Evolutionary conservation across 23 tunicate genomes (phyloP).

Genomic region (Halocynthia roretzi): DNA sequence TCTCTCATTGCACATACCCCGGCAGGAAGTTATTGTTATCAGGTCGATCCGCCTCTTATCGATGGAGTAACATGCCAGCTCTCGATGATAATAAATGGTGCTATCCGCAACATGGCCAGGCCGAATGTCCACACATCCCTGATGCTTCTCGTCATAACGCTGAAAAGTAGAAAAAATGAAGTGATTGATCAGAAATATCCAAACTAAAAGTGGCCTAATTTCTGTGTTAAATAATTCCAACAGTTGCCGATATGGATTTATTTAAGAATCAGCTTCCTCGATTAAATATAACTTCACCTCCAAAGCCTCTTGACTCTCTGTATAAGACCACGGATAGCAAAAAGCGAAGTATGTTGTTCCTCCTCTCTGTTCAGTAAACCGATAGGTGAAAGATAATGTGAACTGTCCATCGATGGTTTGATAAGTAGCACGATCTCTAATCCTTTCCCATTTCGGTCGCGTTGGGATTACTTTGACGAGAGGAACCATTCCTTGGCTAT

Average conservation of each 20-base stretch:
- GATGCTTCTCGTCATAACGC: slow-evolving; percentile 42
- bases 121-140: slow-evolving; percentile 36
- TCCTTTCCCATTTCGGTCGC: slow-evolving; percentile 81
- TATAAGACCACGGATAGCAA: slow-evolving; percentile 84
- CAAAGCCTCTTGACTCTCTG: slow-evolving; percentile 67
- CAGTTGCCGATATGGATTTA: no score
- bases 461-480: slow-evolving; percentile 66
- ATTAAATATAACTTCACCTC: slow-evolving; percentile 22
- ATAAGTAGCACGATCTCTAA: slow-evolving; percentile 71
- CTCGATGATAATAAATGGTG: slow-evolving; percentile 83
- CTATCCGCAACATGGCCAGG: slow-evolving; percentile 48
- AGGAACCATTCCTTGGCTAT: slow-evolving; percentile 97
- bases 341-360: slow-evolving; percentile 92
- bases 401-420: slow-evolving; percentile 87
- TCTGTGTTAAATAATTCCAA: no score
- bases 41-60: slow-evolving; percentile 80
- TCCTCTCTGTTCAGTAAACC: slow-evolving; percentile 71
- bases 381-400: slow-evolving; percentile 57
- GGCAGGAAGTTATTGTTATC: slow-evolving; percentile 66
- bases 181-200: neutral
- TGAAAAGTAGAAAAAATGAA: neutral
- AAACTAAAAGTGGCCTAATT: no score
- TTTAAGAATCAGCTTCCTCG: neutral
- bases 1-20: slow-evolving; percentile 48
- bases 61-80: slow-evolving; percentile 52